A percentile compares a stretch with the other conserved stretches of the same genome.
These are phyloP conservation scores for Aurelia aurita DNA, from an alignment of 30 jellyfish, hydroid and myxozoan species.

Conservation along the genomic window DNA sequence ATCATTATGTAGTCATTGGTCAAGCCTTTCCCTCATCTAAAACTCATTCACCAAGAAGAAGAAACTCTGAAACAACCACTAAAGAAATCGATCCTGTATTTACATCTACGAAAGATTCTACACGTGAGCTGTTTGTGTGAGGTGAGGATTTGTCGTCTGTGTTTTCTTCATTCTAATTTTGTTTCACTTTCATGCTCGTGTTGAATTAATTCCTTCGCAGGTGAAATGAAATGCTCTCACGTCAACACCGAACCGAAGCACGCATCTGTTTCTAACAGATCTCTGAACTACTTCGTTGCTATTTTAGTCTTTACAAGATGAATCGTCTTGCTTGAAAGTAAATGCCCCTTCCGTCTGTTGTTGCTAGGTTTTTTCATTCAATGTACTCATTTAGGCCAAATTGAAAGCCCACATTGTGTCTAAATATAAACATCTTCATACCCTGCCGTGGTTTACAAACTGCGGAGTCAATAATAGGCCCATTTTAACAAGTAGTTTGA, in stretches of 20 bases:
- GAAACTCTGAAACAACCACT: too few relatives aligned
- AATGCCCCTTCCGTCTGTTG: slow-evolving; percentile 52
- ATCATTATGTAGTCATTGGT: slow-evolving; percentile 64
- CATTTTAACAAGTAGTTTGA: background rate
- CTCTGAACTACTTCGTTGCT: too few relatives aligned
- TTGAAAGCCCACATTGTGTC: slow-evolving; percentile 68
- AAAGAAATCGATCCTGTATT: background rate
- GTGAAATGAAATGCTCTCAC: slow-evolving; percentile 30
- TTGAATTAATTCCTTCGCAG: slow-evolving; percentile 52
- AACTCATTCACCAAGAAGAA: background rate
- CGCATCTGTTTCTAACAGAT: background rate
- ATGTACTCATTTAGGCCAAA: slow-evolving; percentile 36
- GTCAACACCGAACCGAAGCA: slow-evolving; percentile 1
- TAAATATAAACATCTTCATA: slow-evolving; percentile 45
- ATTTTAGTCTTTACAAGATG: too few relatives aligned
- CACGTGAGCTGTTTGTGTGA: slow-evolving; percentile 16
- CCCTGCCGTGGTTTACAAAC: slow-evolving; percentile 63
- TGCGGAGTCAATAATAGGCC: slow-evolving; percentile 28
- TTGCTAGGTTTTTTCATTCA: slow-evolving; percentile 40
- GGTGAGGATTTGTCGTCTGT: slow-evolving; percentile 11
- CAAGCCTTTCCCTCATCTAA: background rate
- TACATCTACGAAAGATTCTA: background rate
- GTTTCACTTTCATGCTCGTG: slow-evolving; percentile 51
- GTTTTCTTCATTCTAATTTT: slow-evolving; percentile 34
- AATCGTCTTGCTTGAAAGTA: slow-evolving; percentile 18